phyloP scores from a whole-genome alignment of 2,888 invertebrate species.

The Leuctra nigra region DNA sequence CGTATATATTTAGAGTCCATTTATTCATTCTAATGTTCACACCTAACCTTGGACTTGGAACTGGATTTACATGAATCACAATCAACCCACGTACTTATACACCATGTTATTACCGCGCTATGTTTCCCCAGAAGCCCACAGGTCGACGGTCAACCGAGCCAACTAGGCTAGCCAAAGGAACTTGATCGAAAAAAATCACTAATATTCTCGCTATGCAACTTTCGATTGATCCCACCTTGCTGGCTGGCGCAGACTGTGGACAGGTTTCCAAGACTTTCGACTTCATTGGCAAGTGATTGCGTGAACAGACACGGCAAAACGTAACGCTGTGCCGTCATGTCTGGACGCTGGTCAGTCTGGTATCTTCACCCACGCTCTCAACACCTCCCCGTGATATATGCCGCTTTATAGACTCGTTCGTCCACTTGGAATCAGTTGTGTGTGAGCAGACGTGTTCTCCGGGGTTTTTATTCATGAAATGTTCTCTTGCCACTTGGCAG shows the following conservation, averaged over 20 bases:
- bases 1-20: too few species aligned
- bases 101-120: neutral
- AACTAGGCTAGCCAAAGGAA: constrained; percentile 7
- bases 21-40: too few species aligned
- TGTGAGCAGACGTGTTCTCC: neutral
- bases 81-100: too few species aligned
- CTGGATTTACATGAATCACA: too few species aligned
- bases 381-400: too few species aligned
- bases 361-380: neutral
- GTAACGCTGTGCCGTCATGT: neutral
- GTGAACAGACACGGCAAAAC: neutral
- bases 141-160: neutral
- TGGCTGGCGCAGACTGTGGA: neutral
- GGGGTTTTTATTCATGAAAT: too few species aligned
- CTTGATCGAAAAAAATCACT: neutral
- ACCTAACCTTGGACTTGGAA: too few species aligned
- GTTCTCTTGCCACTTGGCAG: too few species aligned
- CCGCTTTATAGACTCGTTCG: too few species aligned
- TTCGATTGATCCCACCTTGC: constrained; percentile 5
- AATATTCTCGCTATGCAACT: constrained; percentile 5
- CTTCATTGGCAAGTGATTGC: constrained; percentile 5
- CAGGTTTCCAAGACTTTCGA: constrained; percentile 8
- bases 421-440: too few species aligned
- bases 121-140: neutral
- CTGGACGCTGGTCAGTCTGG: neutral